A percentile compares a stretch with the other conserved stretches of the same genome.
Evolutionary conservation across 2,797 vertebrate genomes (phyloP).

Genomic region (Pristis pectinata): DNA sequence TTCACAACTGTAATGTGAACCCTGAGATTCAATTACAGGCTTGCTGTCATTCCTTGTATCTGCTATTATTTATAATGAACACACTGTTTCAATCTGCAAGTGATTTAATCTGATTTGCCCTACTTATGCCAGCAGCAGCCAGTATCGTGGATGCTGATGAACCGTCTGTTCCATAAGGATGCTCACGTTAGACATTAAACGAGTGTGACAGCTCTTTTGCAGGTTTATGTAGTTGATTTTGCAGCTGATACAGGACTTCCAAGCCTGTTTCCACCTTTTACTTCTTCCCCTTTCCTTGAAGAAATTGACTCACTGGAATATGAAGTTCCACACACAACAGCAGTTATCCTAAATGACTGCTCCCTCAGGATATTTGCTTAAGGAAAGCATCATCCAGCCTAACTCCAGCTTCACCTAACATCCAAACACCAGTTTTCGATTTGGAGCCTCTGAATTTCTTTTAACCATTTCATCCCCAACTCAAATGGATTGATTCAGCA

Average conservation of each 20-base stretch:
- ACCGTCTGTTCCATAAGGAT: background rate
- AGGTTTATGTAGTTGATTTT: background rate
- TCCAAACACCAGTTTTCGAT: background rate
- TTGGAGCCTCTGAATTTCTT: background rate
- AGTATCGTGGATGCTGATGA: background rate
- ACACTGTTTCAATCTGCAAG: constrained; percentile 26
- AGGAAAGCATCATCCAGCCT: background rate
- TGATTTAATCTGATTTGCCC: constrained; percentile 25
- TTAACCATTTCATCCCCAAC: background rate
- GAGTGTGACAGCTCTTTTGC: background rate
- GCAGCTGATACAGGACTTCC: background rate
- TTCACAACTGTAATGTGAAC: constrained; percentile 3
- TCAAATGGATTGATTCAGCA: background rate
- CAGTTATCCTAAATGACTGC: background rate
- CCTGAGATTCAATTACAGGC: constrained; percentile 27
- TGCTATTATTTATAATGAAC: constrained; percentile 34
- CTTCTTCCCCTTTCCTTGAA: background rate
- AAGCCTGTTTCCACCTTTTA: background rate
- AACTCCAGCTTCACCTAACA: background rate
- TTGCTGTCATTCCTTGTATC: constrained; percentile 31
- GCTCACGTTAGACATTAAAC: background rate
- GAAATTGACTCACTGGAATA: background rate
- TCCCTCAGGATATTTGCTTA: background rate
- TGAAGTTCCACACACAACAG: background rate
- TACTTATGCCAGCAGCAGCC: constrained; percentile 19